These are phyloP conservation scores for Drosophila asahinai DNA, from an alignment of 1,140 invertebrate species.

Conservation along the genomic window DNA sequence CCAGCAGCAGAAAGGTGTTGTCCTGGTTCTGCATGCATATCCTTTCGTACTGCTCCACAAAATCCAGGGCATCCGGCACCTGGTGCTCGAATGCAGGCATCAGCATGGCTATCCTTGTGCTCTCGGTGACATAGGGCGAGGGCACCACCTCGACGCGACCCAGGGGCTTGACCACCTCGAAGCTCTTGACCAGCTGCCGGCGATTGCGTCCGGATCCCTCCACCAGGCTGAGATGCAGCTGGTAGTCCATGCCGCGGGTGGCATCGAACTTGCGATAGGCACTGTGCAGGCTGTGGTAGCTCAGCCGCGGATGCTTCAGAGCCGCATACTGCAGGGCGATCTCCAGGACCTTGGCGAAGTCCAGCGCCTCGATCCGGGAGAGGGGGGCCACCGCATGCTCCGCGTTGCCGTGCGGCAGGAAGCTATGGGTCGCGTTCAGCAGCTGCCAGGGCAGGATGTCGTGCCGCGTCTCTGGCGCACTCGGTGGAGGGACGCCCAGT, in stretches of 20 bases:
- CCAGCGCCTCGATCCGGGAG: conserved; percentile 87
- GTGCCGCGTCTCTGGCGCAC: conserved; percentile 91
- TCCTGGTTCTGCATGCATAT: conserved; percentile 91
- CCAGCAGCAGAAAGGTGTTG: conserved; percentile 91
- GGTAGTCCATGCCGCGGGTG: conserved; percentile 94
- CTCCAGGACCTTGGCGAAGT: conserved; percentile 89
- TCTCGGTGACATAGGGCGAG: conserved; percentile 96
- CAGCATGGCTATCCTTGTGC: conserved; percentile 91
- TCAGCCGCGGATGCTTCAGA: conserved; percentile 86
- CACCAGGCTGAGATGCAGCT: conserved; percentile 90
- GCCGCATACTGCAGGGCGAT: conserved; percentile 87
- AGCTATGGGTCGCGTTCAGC: conserved; percentile 93
- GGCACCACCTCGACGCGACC: conserved; percentile 93
- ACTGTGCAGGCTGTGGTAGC: conserved; percentile 88
- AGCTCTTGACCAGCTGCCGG: conserved; percentile 62
- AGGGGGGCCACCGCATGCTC: conserved; percentile 87
- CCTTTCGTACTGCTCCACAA: conserved; percentile 90
- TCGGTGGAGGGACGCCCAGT: conserved; percentile 90
- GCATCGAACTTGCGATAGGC: conserved; percentile 95
- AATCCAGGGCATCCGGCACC: conserved; percentile 85
- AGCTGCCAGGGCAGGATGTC: conserved; percentile 94
- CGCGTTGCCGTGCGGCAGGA: conserved; percentile 88
- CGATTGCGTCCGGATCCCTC: conserved; percentile 48
- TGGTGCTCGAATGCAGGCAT: conserved; percentile 86
- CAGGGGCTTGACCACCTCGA: conserved; percentile 91